Percentiles rank a stretch among this genome's conserved stretches.
Evolutionary conservation across 2,113 vertebrate species (phyloP).

Genomic region (Megaceryle torquata): DNA sequence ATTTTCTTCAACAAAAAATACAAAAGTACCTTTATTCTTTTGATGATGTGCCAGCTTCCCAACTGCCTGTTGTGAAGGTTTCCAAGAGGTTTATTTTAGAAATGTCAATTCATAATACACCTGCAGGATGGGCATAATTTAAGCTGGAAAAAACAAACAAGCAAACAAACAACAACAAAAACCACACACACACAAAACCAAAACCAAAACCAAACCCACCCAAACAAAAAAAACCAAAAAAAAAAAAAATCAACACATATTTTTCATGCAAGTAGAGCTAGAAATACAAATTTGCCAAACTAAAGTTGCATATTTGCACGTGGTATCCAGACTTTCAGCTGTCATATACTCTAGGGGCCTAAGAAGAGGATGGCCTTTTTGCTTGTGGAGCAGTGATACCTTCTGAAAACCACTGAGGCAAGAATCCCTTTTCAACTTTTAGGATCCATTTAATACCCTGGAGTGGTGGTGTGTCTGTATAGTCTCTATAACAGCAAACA

Average conservation of each 20-base stretch:
- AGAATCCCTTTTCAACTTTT: background rate
- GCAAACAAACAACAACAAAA: too few species aligned
- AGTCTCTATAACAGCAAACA: background rate
- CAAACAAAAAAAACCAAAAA: too few species aligned
- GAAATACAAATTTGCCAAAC: background rate
- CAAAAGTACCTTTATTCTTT: background rate
- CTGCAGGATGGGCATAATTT: background rate
- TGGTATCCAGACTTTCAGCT: background rate
- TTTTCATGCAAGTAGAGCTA: background rate
- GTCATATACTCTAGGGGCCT: background rate
- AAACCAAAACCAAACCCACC: too few species aligned
- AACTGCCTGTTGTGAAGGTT: background rate
- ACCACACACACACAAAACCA: too few species aligned
- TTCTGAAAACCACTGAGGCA: background rate
- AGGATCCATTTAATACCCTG: background rate
- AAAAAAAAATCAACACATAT: background rate
- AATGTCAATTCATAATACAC: background rate
- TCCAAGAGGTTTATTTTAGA: background rate
- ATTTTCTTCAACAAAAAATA: background rate
- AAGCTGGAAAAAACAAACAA: background rate
- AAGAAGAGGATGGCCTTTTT: background rate
- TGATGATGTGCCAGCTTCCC: background rate
- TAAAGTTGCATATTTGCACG: background rate
- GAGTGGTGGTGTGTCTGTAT: background rate
- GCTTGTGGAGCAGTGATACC: background rate